These are phyloP conservation scores for Cynoglossus semilaevis DNA, from an alignment of 2,113 vertebrate species.

Conservation along the genomic window DNA sequence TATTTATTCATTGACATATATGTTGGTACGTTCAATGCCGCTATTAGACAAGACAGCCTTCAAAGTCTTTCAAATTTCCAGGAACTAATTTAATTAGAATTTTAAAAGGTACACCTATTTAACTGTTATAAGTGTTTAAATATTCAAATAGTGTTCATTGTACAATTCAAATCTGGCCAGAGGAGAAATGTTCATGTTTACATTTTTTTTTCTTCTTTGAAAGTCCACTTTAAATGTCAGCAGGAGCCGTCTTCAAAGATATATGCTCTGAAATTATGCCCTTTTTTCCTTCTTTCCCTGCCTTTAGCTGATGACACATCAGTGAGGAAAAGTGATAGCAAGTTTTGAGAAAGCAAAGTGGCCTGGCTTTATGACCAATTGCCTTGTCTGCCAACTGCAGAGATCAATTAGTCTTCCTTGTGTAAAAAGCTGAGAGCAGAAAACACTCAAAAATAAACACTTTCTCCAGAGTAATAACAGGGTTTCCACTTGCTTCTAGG, in stretches of 20 bases:
- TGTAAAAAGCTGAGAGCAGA: slow-evolving; percentile 60
- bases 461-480: slow-evolving; percentile 55
- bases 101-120: too few relatives aligned
- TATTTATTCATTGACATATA: too few relatives aligned
- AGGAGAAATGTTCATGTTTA: slow-evolving; percentile 15
- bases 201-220: slow-evolving; percentile 34
- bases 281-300: slow-evolving; percentile 31
- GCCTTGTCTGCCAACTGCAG: slow-evolving; percentile 62
- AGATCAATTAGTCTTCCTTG: slow-evolving; percentile 72
- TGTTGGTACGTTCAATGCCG: too few relatives aligned
- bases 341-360: slow-evolving; percentile 64
- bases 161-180: slow-evolving; percentile 7
- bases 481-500: slow-evolving; percentile 23
- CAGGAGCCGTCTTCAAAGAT: slow-evolving; percentile 59
- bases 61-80: too few relatives aligned
- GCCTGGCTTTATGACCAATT: slow-evolving; percentile 65
- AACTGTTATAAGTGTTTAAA: too few relatives aligned
- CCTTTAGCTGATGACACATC: slow-evolving; percentile 58
- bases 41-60: too few relatives aligned
- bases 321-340: slow-evolving; percentile 59
- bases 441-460: slow-evolving; percentile 53
- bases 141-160: not conserved
- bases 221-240: slow-evolving; percentile 66
- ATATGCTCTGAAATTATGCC: slow-evolving; percentile 65
- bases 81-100: too few relatives aligned